Evolutionary conservation across 2,113 vertebrate genomes (phyloP), one percentile per base, ranked within the genome.

Genomic region (Seriola aureovittata): DNA sequence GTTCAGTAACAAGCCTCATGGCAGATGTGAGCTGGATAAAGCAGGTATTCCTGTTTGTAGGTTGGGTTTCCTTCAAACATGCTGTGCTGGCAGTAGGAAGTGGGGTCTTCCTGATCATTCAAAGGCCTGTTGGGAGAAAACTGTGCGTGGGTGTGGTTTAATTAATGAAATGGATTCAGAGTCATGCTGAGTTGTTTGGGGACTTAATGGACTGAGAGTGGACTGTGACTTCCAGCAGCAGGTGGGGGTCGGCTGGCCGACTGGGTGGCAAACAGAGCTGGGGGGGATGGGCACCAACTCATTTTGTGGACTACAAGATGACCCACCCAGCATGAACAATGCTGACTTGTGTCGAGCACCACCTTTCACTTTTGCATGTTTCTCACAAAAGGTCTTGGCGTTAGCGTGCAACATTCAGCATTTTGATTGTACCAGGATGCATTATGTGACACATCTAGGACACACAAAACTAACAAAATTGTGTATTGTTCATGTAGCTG

Each of bases 111-210:
- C 87, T 84, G 83, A 81, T 80, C 76, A 40, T 17, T 74, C 80
- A 64, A 1, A 63, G 7, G 66, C 36, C 48, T 21, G 29, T 40
- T 52, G 13, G 21, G 71, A 8, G 42, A 44, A 40, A 34, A 2
- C 14, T 5, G 5, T 6, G 23, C 3, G 29, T 48, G 76, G 75
- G 74, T 67, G 79, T 34, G 68, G 80, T 78, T 63, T 76, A 44
- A 88, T 89, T 38, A 79, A 80, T 70, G 78, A 81, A 85, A 84
- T 86, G 75, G 75, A 55, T 34, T 25, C 10, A 55, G 60, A 42
- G 58, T 75, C 78, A 6, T 21, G 63, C 75, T 78, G 46, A 57
- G 80, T 42, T 70, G 75, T 81, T 75, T 67, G 32, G 68, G 63
- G 36, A 59, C 52, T 70, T 71, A 85, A 85, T 78, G 79, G 79